These are phyloP conservation scores for Gadopsis marmoratus DNA, from an alignment of 2,797 vertebrate species.

Conservation along the genomic window DNA sequence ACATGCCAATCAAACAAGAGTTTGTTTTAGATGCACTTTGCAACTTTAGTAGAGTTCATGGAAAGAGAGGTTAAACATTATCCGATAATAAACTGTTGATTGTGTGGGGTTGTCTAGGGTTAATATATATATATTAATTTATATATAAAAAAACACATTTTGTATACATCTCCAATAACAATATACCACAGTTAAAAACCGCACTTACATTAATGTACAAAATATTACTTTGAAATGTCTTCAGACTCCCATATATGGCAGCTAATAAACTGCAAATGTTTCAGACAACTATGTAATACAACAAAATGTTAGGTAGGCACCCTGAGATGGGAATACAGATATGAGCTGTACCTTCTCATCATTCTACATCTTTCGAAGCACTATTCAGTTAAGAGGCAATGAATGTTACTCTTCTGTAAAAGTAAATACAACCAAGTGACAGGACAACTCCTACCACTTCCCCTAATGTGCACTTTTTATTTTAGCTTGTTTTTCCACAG, in stretches of 20 bases:
- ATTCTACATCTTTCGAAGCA: constrained; percentile 44
- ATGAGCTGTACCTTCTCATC: constrained; percentile 59
- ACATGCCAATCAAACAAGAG: constrained; percentile 35
- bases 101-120: constrained; percentile 33
- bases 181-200: constrained; percentile 74
- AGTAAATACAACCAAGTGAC: constrained; percentile 30
- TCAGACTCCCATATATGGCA: constrained; percentile 56
- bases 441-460: constrained; percentile 12
- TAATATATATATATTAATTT: constrained; percentile 33
- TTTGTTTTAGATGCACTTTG: constrained; percentile 68
- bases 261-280: constrained; percentile 54
- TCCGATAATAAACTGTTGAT: constrained; percentile 41
- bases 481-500: constrained; percentile 56
- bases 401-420: constrained; percentile 39
- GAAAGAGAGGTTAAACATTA: constrained; percentile 32
- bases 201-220: constrained; percentile 75
- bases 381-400: constrained; percentile 44
- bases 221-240: constrained; percentile 64
- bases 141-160: constrained; percentile 57
- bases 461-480: constrained; percentile 17
- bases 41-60: constrained; percentile 20
- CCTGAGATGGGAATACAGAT: constrained; percentile 82
- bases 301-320: constrained; percentile 72
- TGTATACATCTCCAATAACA: constrained; percentile 67
- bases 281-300: constrained; percentile 54